Conservation (phyloP, 2,888 invertebrate species). For the Idaea biselata region DNA sequence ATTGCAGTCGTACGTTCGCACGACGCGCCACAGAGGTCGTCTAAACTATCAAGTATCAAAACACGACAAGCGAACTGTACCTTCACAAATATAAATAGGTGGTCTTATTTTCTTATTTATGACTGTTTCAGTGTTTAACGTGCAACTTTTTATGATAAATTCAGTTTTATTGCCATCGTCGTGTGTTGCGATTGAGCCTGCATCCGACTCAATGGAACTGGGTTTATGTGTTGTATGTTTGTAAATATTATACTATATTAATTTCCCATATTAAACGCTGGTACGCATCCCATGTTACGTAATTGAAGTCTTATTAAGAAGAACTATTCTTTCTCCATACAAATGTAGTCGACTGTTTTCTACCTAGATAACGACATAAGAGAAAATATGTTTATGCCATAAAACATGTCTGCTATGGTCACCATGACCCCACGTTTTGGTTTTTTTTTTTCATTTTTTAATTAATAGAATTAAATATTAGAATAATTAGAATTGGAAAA, state of each 20-base stretch:
- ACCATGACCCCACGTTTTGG: too few relatives aligned
- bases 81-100: conserved; percentile 68
- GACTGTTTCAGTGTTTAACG: conserved; percentile 70
- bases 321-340: too few relatives aligned
- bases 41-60: conserved; percentile 43
- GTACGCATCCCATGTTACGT: not conserved
- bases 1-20: too few relatives aligned
- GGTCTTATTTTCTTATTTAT: conserved; percentile 74
- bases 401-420: too few relatives aligned
- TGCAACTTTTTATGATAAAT: conserved; percentile 76
- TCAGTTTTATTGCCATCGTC: conserved; percentile 60
- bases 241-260: conserved; percentile 37
- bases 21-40: too few relatives aligned
- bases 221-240: conserved; percentile 60
- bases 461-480: too few relatives aligned
- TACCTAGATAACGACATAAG: too few relatives aligned
- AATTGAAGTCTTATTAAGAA: not conserved
- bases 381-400: too few relatives aligned
- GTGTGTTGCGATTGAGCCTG: conserved; percentile 51
- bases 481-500: too few relatives aligned
- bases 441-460: too few relatives aligned
- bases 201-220: conserved; percentile 43
- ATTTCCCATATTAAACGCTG: not conserved
- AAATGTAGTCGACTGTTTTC: too few relatives aligned
- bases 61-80: conserved; percentile 26